These are phyloP conservation scores for Sprattus sprattus DNA, from an alignment of 2,113 vertebrate genomes.

Conservation along the genomic window DNA sequence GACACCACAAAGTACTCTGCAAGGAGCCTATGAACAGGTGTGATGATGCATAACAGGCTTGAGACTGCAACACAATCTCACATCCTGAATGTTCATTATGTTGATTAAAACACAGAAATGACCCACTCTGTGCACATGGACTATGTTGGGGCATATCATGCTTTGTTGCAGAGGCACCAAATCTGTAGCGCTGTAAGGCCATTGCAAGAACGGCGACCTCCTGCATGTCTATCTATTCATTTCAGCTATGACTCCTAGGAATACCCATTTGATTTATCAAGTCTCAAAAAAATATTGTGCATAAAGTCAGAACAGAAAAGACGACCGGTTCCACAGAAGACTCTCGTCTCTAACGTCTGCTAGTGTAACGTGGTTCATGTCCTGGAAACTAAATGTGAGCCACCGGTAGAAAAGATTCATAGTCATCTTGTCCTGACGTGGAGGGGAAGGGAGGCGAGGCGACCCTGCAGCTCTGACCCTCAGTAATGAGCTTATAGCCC, in stretches of 20 bases:
- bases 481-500: background rate
- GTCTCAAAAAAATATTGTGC: background rate
- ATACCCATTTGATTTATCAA: background rate
- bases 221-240: background rate
- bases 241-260: background rate
- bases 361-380: background rate
- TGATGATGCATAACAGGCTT: too few relatives aligned
- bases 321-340: background rate
- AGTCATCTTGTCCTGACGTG: background rate
- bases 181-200: too few relatives aligned
- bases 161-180: background rate
- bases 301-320: background rate
- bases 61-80: too few relatives aligned
- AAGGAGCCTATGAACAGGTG: too few relatives aligned
- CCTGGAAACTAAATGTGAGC: background rate
- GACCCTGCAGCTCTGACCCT: background rate
- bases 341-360: background rate
- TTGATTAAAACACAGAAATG: too few relatives aligned
- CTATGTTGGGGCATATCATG: background rate
- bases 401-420: background rate
- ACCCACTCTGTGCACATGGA: background rate
- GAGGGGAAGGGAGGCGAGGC: background rate
- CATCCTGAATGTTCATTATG: too few relatives aligned
- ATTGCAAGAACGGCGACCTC: background rate
- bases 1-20: too few relatives aligned